Base-by-base conservation (phyloP, 2,888 invertebrate genomes). In the Atethmia centrago region DNA sequence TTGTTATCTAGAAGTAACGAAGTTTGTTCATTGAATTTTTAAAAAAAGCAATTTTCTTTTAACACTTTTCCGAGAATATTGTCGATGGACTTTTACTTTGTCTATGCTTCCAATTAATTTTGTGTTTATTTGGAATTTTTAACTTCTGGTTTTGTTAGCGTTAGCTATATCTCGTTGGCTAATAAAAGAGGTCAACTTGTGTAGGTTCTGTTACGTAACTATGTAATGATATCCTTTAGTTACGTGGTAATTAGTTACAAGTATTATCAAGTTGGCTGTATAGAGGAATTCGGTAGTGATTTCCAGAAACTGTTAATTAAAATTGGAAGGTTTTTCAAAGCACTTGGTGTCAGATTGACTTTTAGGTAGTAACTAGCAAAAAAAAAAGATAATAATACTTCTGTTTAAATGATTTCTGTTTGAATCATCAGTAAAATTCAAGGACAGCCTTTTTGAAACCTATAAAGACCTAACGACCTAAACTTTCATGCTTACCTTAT, bases 41-140 rank as follows among this genome's bases (percentile, higher is more conserved):
- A 19, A 69, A 83, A 64, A 84, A 79, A 74, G 62, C 70, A 72
- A 85, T 85, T 74, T 77, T 72, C 64, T 66, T 67, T 74, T 65
- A 79, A 61, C 65, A 16, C 40, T 58, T 66, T 78, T 68, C 36
- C 70, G 67, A 74, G 63, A 71, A 71, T 70, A 64, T 64, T 58
- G 64, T 65, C 72, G 55, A 72, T 56, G 56, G 64, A 72, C 49
- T 68, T 84, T 77, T 74, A 59, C 67, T 65, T 74, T 51, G 71
- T 63, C 56, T 74, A 69, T 68, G 70, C 25, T 61, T 40, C 59
- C 71, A 82, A 73, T 77, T 76, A 79, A 45, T 71, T 74, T 82
- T 55, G 21, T 66, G 67, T 66, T 63, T 73, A 73, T 63, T 58
- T 64, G 65, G 36, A 55, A n/a, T 70, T 59, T 68, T 78, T 49